Base-by-base conservation (phyloP, 2,113 vertebrate genomes). In the Hyperopisus bebe region DNA sequence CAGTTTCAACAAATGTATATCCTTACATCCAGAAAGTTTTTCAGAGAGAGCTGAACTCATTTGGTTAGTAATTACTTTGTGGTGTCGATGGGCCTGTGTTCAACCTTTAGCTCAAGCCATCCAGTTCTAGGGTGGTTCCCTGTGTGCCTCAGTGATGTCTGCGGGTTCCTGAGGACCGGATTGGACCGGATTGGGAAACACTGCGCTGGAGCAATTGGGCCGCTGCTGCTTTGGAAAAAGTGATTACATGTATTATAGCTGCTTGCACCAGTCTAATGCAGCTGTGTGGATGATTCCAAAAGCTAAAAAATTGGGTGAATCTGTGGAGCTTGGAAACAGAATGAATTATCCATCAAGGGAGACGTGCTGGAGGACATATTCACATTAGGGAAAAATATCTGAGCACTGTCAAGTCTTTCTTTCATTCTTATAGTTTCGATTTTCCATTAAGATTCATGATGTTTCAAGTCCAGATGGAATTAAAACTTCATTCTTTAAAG, bases 391-490 rank as follows among this genome's bases (percentile, higher is more conserved):
- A 24, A 89, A 77, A 80, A 89, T 35, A 50, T 89, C 66, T 10
- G 46, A 89, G 66, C 70, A 24, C 46, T 2, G 44, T 51, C 88
- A 77, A 35, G 2, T 51, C 47, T 80, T 47, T 55, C 48, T 13
- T 35, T 17, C 19, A 58, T 42, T 87, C 31, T 44, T 19, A 80
- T 17, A 24, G 47, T 89, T 24, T 50, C 15, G 7, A 31, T 21
- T 51, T 89, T 48, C 88, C 88, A 9, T 88, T 88, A 70, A 48
- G 87, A 88, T 88, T 80, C 88, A 89, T 82, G 66, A 51, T 15
- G n/a, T 50, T 80, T 80, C 47, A 80, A 7, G 47, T 89, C 66
- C 66, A 66, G 88, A 39, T 89, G 47, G 47, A 80, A 89, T 55
- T 53, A 50, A 89, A 53, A 9, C 47, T 48, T 2, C 17, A 39